Conservation (phyloP, 2,113 vertebrate genomes). For the Pandion haliaetus region DNA sequence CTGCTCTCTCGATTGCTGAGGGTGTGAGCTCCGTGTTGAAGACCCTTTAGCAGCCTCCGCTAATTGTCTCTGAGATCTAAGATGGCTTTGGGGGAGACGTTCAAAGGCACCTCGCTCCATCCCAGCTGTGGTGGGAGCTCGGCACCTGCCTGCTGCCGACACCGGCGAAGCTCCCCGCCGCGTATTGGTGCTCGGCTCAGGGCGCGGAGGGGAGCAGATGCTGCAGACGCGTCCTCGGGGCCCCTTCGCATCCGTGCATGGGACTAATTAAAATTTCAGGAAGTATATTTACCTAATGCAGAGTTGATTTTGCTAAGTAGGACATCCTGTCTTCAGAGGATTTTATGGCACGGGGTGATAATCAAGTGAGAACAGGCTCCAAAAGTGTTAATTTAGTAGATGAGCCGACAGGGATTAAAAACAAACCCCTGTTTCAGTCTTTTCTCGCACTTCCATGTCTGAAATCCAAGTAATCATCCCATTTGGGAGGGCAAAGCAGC, state of each 20-base stretch:
- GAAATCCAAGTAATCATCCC: constrained; percentile 1
- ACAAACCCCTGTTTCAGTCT: background rate
- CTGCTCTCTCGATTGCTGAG: background rate
- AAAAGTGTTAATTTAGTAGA: constrained; percentile 43
- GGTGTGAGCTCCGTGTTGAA: background rate
- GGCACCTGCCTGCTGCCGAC: background rate
- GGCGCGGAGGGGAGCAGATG: background rate
- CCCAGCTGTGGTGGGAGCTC: background rate
- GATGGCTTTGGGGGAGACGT: background rate
- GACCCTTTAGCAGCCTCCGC: background rate
- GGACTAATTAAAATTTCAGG: constrained; percentile 52
- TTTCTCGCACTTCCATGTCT: background rate
- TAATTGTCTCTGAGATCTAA: background rate
- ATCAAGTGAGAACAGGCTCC: constrained; percentile 30
- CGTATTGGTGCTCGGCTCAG: rapidly evolving
- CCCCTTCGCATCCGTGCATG: background rate
- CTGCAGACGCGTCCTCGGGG: background rate
- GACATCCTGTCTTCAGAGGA: constrained; percentile 54
- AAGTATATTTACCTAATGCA: constrained; percentile 36
- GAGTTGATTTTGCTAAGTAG: constrained; percentile 44
- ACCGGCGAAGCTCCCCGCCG: rapidly evolving
- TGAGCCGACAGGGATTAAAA: background rate
- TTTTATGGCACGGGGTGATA: background rate
- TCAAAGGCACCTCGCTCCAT: background rate
- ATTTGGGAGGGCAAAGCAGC: background rate